Base-by-base conservation (phyloP, 2,113 vertebrate species). In the Pitta sordida region DNA sequence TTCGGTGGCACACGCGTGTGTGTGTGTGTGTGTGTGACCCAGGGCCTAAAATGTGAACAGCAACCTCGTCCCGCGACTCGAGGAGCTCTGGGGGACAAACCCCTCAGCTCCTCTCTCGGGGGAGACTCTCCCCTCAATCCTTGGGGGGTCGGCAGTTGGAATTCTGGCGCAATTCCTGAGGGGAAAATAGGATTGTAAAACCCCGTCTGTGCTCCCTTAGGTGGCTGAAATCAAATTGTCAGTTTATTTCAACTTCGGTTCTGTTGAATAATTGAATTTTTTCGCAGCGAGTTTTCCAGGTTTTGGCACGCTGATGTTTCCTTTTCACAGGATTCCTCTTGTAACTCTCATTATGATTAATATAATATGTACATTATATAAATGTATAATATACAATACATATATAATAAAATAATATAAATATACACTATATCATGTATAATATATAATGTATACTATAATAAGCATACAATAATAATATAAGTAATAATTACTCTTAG, bases 101-200 rank as follows among this genome's bases (percentile, higher is more conserved):
- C n/a, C 41, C 36, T 30, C 3, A 21, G 2, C 3, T 10, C n/a
- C n/a, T 65, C 9, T 49, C 43, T 13, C 22, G 9, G 18, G 18
- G 37, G 41, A 9, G 32, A 41, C 48, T 27, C 15, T 56, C 10
- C 36, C n/a, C 30, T 24, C 21, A 13, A 7, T 65, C 46, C 22
- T 24, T 11, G 23, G 7, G 19, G 36, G 10, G 2, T 5, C 30
- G 39, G 7, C 48, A 37, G 16, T 27, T 0, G 0, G 9, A 73
- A 26, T 34, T 80, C 37, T 55, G 46, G 5, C 34, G 6, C 0
- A 1, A 9, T 9, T 71, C 30, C 37, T 13, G 34, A 23, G 46
- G 15, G n/a, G 10, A 48, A 73, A 73, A 26, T 20, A 23, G 13
- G 53, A 15, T 9, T 5, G n/a, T 24, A 44, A 60, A 70, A 44